A percentile compares a stretch with the other conserved stretches of the same genome.
These are phyloP conservation scores for Archilochus colubris DNA, from an alignment of 2,113 vertebrate species.

Conservation along the genomic window DNA sequence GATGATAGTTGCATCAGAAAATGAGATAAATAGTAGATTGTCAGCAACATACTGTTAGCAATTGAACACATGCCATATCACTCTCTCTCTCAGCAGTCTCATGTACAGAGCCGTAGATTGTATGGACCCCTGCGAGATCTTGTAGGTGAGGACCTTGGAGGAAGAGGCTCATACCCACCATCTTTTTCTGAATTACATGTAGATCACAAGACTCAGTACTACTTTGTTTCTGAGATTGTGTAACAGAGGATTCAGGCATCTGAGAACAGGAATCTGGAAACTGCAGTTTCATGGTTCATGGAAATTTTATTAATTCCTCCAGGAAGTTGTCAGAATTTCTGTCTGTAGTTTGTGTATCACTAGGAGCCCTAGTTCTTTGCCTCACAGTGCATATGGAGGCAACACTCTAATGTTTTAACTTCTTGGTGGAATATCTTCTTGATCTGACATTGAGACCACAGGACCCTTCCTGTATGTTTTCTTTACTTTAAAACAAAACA, in stretches of 20 bases:
- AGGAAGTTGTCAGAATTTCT: slow-evolving; percentile 26
- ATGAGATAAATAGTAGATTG: slow-evolving; percentile 72
- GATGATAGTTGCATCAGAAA: slow-evolving; percentile 74
- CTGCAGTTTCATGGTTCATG: background rate
- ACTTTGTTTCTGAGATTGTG: background rate
- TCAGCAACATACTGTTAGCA: slow-evolving; percentile 70
- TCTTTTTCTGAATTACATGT: background rate
- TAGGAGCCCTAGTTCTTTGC: background rate
- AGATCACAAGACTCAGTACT: background rate
- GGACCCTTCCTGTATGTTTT: background rate
- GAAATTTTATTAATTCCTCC: background rate
- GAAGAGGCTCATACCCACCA: background rate
- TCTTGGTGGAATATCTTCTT: background rate
- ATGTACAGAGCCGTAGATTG: slow-evolving; percentile 41
- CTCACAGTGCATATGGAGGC: background rate
- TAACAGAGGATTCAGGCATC: background rate
- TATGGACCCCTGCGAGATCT: slow-evolving; percentile 1
- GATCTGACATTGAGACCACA: background rate
- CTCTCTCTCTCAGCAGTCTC: slow-evolving; percentile 62
- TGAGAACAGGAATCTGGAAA: background rate
- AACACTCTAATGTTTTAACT: background rate
- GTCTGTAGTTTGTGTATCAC: background rate
- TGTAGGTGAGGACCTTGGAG: slow-evolving; percentile 26
- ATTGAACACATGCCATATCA: slow-evolving; percentile 60
- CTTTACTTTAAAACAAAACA: background rate